Evolutionary conservation across 2,797 vertebrate species (phyloP).

Genomic region (Leontopithecus rosalia): DNA sequence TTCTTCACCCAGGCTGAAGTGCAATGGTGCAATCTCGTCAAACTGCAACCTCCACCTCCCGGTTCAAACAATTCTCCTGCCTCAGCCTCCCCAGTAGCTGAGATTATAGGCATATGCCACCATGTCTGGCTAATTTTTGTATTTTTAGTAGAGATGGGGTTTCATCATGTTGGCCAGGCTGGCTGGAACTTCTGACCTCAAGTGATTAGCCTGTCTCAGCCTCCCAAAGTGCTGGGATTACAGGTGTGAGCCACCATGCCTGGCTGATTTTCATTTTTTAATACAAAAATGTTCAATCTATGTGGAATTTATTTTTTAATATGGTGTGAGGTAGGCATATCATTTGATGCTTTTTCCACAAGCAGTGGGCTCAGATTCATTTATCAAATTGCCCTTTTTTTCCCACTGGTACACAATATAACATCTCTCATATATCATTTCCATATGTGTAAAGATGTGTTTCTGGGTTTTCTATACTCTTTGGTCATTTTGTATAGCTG

Average conservation of each 20-base stretch:
- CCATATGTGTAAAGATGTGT: not conserved
- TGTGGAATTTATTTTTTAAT: not conserved
- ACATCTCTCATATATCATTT: not conserved
- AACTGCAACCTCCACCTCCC: not conserved
- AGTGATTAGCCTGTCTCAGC: not conserved
- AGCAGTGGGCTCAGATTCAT: not conserved
- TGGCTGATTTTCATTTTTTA: not conserved
- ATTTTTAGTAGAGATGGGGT: not conserved
- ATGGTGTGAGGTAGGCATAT: not conserved
- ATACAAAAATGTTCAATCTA: not conserved
- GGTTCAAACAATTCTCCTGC: not conserved
- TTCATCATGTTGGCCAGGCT: too few relatives aligned
- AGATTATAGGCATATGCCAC: not conserved
- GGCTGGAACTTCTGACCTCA: not conserved
- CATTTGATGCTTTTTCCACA: not conserved
- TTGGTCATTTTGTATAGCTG: not conserved
- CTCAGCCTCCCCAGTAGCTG: not conserved
- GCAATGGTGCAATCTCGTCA: fast-evolving
- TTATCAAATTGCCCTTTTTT: not conserved
- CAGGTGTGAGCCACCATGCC: not conserved
- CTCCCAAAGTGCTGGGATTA: not conserved
- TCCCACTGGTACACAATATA: not conserved
- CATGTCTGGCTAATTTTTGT: not conserved
- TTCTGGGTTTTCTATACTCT: not conserved
- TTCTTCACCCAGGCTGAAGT: not conserved